Base-by-base conservation (phyloP, 1,140 invertebrate genomes). In the Capitella teleta region DNA sequence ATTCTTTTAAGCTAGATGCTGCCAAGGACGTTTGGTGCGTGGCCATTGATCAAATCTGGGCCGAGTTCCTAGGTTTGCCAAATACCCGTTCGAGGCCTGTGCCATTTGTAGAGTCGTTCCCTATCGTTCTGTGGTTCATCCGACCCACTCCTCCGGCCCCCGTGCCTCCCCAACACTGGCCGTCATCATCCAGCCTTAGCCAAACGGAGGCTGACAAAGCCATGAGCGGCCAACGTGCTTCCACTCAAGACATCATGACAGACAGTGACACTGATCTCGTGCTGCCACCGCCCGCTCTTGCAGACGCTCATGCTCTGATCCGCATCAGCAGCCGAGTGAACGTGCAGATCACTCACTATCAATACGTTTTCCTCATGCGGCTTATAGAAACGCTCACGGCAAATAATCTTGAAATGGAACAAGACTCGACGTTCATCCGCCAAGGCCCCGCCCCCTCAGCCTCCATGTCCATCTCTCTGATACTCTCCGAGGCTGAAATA, bases 91-190 rank as follows among this genome's bases (percentile, higher is more conserved):
- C 78, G 59, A 54, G 57, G 21, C 55, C 55, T 14, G 37, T 88
- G 28, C 85, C 90, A 1, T 85, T 95, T 66, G 71, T 95, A 5
- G 90, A 95, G 66, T 86, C 90, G 1, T 82, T 93, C 58, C 90
- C 89, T 0, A 65, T 94, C 10, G 87, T 86, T 0, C 58, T 88
- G 21, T 93, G 89, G 89, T 53, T 78, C 59, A 52, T 52, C 21
- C 28, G 44, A 18, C 47, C 51, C 8, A 21, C 19, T 19, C 38
- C 25, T 16, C 3, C 8, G 10, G n/a, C 2, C n/a, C n/a, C n/a
- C n/a, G n/a, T n/a, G n/a, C n/a, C n/a, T n/a, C n/a, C n/a, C n/a
- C n/a, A n/a, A n/a, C n/a, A n/a, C n/a, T n/a, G n/a, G n/a, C n/a
- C n/a, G n/a, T n/a, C n/a, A n/a, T n/a, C n/a, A n/a, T n/a, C n/a